Conservation (phyloP, 1,140 invertebrate genomes). For the Procambarus virginalis region DNA sequence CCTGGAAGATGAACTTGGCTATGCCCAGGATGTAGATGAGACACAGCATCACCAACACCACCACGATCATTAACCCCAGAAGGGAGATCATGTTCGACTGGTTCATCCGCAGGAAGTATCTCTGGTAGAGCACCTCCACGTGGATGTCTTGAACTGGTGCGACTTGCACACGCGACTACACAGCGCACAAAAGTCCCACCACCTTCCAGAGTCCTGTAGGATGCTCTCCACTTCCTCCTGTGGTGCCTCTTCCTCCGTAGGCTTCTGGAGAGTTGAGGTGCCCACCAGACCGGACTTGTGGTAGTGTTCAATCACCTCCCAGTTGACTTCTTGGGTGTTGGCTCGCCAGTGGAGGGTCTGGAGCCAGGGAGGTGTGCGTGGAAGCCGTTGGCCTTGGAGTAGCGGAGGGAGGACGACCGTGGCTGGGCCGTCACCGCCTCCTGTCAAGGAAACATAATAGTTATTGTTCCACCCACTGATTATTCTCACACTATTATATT, state of each 20-base stretch:
- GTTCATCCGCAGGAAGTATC: conserved; percentile 94
- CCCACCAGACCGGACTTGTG: conserved; percentile 73
- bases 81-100: conserved; percentile 91
- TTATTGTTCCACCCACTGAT: neutral
- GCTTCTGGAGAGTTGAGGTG: conserved; percentile 76
- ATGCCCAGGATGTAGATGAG: conserved; percentile 74
- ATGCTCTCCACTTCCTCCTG: conserved; percentile 71
- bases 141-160: conserved; percentile 81
- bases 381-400: conserved; percentile 68
- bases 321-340: conserved; percentile 81
- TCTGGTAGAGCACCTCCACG: conserved; percentile 92
- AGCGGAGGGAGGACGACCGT: conserved; percentile 61
- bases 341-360: conserved; percentile 43
- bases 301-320: conserved; percentile 91
- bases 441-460: conserved; percentile 12
- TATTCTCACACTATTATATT: too few relatives aligned
- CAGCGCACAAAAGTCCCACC: conserved; percentile 72
- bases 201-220: conserved; percentile 62
- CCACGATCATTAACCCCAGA: conserved; percentile 83
- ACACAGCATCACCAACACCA: conserved; percentile 79
- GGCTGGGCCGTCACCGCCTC: conserved; percentile 31
- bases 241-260: conserved; percentile 73
- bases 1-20: too few relatives aligned
- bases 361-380: conserved; percentile 66
- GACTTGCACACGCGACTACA: conserved; percentile 76